Percentiles rank a stretch among this genome's conserved stretches.
phyloP scores from a whole-genome alignment of 37 sponge, comb jelly and placozoan genomes.

The Chondrilla cf. caribensis region DNA sequence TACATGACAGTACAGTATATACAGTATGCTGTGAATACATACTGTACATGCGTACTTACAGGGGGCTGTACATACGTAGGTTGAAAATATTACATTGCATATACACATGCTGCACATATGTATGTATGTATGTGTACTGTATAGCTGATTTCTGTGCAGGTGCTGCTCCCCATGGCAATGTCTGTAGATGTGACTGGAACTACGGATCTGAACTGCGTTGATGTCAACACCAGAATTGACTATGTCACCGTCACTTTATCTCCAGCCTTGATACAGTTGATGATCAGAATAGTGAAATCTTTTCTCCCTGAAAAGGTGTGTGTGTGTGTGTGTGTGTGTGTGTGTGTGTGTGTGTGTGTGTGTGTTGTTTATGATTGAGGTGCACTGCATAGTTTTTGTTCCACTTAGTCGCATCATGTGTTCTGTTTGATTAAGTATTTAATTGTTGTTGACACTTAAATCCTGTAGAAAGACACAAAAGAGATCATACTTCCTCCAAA shows the following conservation, averaged over 20 bases:
- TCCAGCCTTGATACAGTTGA: slow-evolving; percentile 61
- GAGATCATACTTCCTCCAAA: slow-evolving; percentile 22
- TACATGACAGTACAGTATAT: neutral
- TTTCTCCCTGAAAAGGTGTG: slow-evolving; percentile 52
- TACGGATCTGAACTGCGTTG: slow-evolving; percentile 39
- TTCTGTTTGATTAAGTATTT: too few relatives aligned
- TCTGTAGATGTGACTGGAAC: slow-evolving; percentile 33
- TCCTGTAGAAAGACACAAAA: slow-evolving; percentile 28
- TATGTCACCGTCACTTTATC: slow-evolving; percentile 55
- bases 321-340: slow-evolving; percentile 17
- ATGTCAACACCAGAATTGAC: slow-evolving; percentile 25
- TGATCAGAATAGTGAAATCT: slow-evolving; percentile 50
- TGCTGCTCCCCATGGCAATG: slow-evolving; percentile 57
- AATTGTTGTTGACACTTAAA: too few relatives aligned
- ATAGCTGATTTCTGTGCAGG: slow-evolving; percentile 20
- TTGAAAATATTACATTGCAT: too few relatives aligned
- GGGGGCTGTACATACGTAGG: too few relatives aligned
- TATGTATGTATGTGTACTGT: too few relatives aligned
- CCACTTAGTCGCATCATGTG: neutral
- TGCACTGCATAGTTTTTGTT: neutral
- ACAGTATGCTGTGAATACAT: too few relatives aligned
- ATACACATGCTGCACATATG: too few relatives aligned
- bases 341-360: slow-evolving; percentile 18
- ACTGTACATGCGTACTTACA: too few relatives aligned
- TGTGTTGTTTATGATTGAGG: slow-evolving; percentile 9